phyloP scores from a whole-genome alignment of 1,140 invertebrate genomes.

The Hermatobates lingyangjiaoensis region DNA sequence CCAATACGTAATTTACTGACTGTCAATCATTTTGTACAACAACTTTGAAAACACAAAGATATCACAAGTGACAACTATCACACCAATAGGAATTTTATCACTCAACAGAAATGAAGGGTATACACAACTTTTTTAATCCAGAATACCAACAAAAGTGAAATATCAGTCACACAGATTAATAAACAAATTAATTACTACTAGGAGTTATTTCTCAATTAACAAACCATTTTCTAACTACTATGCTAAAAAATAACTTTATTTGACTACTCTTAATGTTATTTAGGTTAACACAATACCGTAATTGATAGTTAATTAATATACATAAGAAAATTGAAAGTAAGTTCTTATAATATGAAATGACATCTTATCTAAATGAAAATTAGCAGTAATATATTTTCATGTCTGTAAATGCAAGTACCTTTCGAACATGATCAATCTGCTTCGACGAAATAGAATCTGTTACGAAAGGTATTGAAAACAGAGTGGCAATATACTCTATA shows the following conservation, averaged over 20 bases:
- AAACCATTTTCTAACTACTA: too few species aligned
- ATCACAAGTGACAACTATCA: too few species aligned
- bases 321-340: slow-evolving; percentile 38
- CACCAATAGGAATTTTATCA: too few species aligned
- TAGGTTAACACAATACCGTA: slow-evolving; percentile 50
- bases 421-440: slow-evolving; percentile 34
- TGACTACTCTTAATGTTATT: slow-evolving; percentile 22
- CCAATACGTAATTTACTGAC: too few species aligned
- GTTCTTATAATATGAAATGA: not conserved
- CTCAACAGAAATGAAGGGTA: too few species aligned
- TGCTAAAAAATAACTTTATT: slow-evolving; percentile 25
- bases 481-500: slow-evolving; percentile 42
- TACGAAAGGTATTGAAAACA: slow-evolving; percentile 50
- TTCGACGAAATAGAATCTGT: slow-evolving; percentile 29
- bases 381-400: slow-evolving; percentile 5
- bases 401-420: slow-evolving; percentile 21
- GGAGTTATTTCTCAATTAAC: too few species aligned
- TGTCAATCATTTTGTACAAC: too few species aligned
- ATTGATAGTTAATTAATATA: slow-evolving; percentile 56
- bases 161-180: too few species aligned
- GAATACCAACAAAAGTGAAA: too few species aligned
- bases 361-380: not conserved
- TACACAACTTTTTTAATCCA: too few species aligned
- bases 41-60: too few species aligned
- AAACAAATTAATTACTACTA: too few species aligned